Base-by-base conservation (phyloP, 2,797 vertebrate genomes). In the Enoplosus armatus region DNA sequence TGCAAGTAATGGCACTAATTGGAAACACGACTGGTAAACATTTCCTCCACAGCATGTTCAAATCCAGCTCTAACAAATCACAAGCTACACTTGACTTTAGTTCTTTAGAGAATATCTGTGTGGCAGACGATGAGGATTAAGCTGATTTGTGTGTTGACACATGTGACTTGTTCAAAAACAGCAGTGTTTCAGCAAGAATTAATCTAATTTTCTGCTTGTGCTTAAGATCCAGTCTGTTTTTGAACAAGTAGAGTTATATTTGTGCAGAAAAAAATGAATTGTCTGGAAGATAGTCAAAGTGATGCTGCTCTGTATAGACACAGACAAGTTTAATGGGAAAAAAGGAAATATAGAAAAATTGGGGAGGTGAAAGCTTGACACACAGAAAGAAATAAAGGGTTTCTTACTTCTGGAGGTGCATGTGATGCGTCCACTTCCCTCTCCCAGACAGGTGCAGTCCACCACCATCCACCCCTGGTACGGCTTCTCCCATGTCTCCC, bases 391-490 rank as follows among this genome's bases (percentile, higher is more conserved):
- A n/a, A 65, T 2, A 64, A 26, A 66, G 3, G 0, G 6, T 20
- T 3, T 73, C 97, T 85, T 95, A 99, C 98, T 99, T 94, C 97
- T 96, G 59, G 98, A 99, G 51, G 97, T 96, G 59, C 98, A 99
- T 55, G 98, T 99, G 92, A 99, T 99, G 18, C 97, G 97, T 24
- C 98, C 98, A 0, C 92, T 98, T 87, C 98, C 98, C 87, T 99
- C 98, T 16, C 98, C 98, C 16, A 99, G 76, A 80, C 98, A 99
- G n/a, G 97, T 99, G 82, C 98, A 99, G 87, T 99, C 98, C 82
- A 99, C 95, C 88, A 99, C 96, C 98, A 99, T 99, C 98, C 98
- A 99, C 62, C 96, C 97, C 91, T 99, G 98, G 82, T 99, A 99
- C 0, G 96, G 95, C 82, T 97, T 99, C 93, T 99, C 98, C 98